Evolutionary conservation across 2,797 vertebrate species (phyloP), one percentile per base, ranked within the genome.

Genomic region (Lepidocolaptes lacrymiger): DNA sequence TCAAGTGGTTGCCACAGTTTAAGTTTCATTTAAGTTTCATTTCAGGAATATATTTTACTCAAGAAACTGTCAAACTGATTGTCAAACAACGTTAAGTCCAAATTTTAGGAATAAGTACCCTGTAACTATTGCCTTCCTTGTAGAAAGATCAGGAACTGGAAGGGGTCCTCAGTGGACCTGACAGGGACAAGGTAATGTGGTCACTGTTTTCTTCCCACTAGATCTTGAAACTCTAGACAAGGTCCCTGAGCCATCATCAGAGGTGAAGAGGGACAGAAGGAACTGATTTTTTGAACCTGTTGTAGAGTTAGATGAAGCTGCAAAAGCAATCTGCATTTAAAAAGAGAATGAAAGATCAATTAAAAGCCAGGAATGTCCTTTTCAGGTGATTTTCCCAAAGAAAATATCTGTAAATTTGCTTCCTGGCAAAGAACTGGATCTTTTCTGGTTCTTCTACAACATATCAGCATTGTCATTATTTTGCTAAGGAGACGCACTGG

Each of bases 381-480:
- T 88, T 52, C 46, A 51, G 46, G 36, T 73, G 43, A 73, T 72
- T 69, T 93, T 78, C 28, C 37, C 22, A 68, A 82, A 61, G 30
- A 75, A 93, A 83, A 51, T 52, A 85, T 14, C 46, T 56, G 26
- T 64, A 79, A 61, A 63, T 67, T 89, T 88, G 7, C 36, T 91
- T 93, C 71, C 63, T 84, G 85, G 27, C 37, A 63, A 89, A 88
- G 62, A 81, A 56, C 9, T 46, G 58, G 52, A 84, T 7, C 44
- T 84, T 93, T 90, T 55, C 48, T 59, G 17, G 73, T 86, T 89
- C 72, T 84, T 88, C 56, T 52, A 73, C 6, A 0, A 51, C 4
- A 10, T 61, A 55, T 76, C 76, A 85, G 64, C 44, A 36, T 63
- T 56, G 74, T 94, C 93, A 82, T 93, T 93, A 88, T 90, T 96